Percentiles rank a stretch among this genome's conserved stretches.
Evolutionary conservation across 2,888 invertebrate species (phyloP).

Genomic region (Panorpa germanica): DNA sequence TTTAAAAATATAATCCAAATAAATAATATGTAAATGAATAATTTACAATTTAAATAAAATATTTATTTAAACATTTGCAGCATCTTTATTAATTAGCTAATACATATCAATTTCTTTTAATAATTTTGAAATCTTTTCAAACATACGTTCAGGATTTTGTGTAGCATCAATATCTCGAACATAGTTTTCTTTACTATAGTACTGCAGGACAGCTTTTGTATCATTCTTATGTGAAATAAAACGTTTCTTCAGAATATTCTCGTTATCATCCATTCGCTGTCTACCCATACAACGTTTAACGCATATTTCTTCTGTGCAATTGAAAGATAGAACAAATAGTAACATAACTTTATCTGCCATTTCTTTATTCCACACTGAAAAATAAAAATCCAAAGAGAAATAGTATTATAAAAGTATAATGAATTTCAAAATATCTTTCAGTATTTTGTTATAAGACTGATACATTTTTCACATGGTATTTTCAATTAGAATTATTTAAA

Average conservation of each 20-base stretch:
- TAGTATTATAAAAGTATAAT: too few relatives aligned
- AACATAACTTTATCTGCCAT: conserved; percentile 73
- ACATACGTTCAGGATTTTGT: conserved; percentile 43
- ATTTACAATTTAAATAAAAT: too few relatives aligned
- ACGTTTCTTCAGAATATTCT: conserved; percentile 69
- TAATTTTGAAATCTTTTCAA: conserved; percentile 31
- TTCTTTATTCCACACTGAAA: conserved; percentile 70
- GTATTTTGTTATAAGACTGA: too few relatives aligned
- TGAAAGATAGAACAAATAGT: conserved; percentile 83
- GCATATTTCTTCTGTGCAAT: conserved; percentile 72
- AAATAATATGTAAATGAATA: too few relatives aligned
- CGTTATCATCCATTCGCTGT: conserved; percentile 88
- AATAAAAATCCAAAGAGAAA: too few relatives aligned
- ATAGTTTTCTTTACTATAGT: conserved; percentile 50
- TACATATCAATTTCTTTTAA: too few relatives aligned
- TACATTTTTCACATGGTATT: too few relatives aligned
- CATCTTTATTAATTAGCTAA: too few relatives aligned
- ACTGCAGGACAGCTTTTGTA: conserved; percentile 77
- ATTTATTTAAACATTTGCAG: too few relatives aligned
- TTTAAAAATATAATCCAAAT: too few relatives aligned
- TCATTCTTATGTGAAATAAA: conserved; percentile 70
- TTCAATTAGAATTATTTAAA: too few relatives aligned
- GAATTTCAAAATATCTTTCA: too few relatives aligned
- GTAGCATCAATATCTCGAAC: conserved; percentile 63
- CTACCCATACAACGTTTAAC: conserved; percentile 78